These are phyloP conservation scores for Sarcoramphus papa DNA, from an alignment of 2,797 vertebrate genomes.

Conservation along the genomic window DNA sequence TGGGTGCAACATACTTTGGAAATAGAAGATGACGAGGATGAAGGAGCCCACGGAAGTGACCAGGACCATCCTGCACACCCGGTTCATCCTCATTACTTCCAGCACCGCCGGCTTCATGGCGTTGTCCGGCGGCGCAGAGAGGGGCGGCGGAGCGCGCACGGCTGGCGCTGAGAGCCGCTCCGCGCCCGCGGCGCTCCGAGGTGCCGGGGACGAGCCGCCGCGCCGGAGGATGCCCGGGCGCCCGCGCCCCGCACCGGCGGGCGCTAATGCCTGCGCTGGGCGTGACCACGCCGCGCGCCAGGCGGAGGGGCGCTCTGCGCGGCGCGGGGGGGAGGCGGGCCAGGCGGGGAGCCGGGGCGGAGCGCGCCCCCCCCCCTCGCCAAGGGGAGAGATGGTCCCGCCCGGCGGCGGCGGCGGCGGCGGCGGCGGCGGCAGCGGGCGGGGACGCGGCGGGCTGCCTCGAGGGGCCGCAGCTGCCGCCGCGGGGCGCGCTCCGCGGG, in stretches of 20 bases:
- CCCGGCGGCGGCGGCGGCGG: conserved; percentile 39
- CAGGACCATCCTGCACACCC: conserved; percentile 93
- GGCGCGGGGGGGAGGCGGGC: not conserved
- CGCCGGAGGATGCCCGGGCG: conserved; percentile 12
- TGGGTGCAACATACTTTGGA: conserved; percentile 99
- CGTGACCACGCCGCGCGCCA: conserved; percentile 46
- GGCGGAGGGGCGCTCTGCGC: conserved; percentile 10
- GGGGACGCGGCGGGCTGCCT: not conserved
- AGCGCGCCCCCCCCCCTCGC: not conserved
- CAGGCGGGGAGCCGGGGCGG: conserved; percentile 22
- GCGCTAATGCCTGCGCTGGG: conserved; percentile 64
- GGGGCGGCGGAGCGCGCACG: not conserved
- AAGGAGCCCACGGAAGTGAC: conserved; percentile 97
- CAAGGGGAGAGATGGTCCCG: conserved; percentile 63
- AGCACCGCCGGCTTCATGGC: conserved; percentile 91
- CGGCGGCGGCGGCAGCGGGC: not conserved
- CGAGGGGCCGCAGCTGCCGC: not conserved
- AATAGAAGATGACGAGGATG: conserved; percentile 98
- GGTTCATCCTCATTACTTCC: conserved; percentile 96
- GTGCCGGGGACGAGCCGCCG: not conserved
- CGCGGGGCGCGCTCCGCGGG: not conserved
- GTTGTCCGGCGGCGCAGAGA: conserved; percentile 43
- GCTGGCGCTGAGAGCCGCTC: not conserved
- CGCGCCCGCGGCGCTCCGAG: not conserved
- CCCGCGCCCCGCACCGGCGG: conserved; percentile 49